Evolutionary conservation across 2,797 vertebrate species (phyloP).

Genomic region (Tinamus major): DNA sequence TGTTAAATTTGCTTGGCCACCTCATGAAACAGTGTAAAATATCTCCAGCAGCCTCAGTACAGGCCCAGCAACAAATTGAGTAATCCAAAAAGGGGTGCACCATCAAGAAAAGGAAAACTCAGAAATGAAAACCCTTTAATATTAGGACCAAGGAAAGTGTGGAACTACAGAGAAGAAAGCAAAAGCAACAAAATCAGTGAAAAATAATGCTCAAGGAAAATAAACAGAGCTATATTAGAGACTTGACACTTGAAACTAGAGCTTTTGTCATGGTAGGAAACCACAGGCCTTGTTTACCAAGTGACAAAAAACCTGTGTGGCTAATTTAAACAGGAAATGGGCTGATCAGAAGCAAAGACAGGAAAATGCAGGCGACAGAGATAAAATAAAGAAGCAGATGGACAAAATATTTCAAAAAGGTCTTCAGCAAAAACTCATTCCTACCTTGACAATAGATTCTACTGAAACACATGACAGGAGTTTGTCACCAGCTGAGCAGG

Average conservation of each 20-base stretch:
- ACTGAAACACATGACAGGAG: background rate
- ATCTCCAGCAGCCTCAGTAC: background rate
- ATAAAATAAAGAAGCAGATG: background rate
- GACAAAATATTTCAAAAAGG: background rate
- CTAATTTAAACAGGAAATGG: slow-evolving; percentile 63
- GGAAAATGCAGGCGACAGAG: background rate
- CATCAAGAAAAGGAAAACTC: background rate
- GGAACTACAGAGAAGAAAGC: background rate
- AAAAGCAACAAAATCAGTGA: background rate
- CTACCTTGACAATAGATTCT: background rate
- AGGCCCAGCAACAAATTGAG: background rate
- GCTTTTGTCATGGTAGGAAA: slow-evolving; percentile 23
- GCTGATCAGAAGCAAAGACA: slow-evolving; percentile 56
- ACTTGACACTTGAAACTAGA: background rate
- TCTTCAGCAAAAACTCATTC: background rate
- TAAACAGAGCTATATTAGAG: background rate
- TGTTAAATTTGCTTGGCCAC: background rate
- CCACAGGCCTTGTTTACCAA: slow-evolving; percentile 55
- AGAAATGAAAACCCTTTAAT: background rate
- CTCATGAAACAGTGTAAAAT: background rate
- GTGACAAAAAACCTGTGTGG: slow-evolving; percentile 19
- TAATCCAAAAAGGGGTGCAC: background rate
- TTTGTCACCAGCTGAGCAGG: background rate
- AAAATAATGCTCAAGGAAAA: background rate
- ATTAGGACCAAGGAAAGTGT: background rate